These are phyloP conservation scores for Microvelia longipes DNA, from an alignment of 1,140 invertebrate species.

Conservation along the genomic window DNA sequence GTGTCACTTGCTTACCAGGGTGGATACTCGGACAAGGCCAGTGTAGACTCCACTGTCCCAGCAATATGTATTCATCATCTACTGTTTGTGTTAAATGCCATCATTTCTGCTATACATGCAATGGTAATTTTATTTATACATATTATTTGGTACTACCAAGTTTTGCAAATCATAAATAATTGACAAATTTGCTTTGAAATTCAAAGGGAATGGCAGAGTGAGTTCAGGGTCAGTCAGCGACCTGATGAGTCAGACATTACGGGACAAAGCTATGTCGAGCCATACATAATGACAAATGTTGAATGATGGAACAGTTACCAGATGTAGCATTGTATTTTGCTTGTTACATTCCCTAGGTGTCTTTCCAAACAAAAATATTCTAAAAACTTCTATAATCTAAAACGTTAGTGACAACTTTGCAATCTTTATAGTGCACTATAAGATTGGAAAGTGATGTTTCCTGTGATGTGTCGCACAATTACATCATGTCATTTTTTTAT, in stretches of 20 bases:
- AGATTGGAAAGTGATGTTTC: too few relatives aligned
- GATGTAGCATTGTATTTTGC: too few relatives aligned
- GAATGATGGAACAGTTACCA: too few relatives aligned
- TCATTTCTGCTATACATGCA: slow-evolving; percentile 65
- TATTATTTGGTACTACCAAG: too few relatives aligned
- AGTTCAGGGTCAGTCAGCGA: too few relatives aligned
- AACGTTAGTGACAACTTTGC: not conserved
- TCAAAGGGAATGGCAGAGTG: not conserved
- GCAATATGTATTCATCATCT: slow-evolving; percentile 61
- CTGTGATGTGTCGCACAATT: too few relatives aligned
- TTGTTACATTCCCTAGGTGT: too few relatives aligned
- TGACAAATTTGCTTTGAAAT: not conserved
- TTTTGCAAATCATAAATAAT: not conserved
- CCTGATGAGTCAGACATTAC: too few relatives aligned
- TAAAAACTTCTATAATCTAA: not conserved
- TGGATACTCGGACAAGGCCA: slow-evolving; percentile 64
- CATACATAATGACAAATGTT: too few relatives aligned
- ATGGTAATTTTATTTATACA: slow-evolving; percentile 38
- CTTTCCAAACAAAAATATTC: not conserved
- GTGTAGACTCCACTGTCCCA: slow-evolving; percentile 68
- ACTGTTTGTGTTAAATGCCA: slow-evolving; percentile 70
- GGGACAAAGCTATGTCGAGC: too few relatives aligned
- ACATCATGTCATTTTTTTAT: too few relatives aligned
- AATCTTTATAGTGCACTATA: too few relatives aligned
- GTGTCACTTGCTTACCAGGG: slow-evolving; percentile 57